Evolutionary conservation across 2,113 vertebrate species (phyloP).

Genomic region (Rhinoptilus africanus): DNA sequence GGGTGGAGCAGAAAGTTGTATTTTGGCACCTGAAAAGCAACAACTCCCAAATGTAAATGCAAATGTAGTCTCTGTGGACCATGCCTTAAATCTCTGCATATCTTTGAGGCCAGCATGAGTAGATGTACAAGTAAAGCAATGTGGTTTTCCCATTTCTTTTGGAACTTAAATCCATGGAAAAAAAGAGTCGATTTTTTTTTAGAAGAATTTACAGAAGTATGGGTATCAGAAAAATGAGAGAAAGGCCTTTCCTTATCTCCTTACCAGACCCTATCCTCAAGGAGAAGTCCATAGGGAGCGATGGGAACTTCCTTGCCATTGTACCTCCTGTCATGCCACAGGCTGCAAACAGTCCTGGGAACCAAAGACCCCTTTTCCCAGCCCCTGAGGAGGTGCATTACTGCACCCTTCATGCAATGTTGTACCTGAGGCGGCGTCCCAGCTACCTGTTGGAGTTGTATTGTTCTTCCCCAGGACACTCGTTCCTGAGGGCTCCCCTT

Average conservation of each 20-base stretch:
- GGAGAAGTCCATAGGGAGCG: neutral
- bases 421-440: neutral
- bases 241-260: neutral
- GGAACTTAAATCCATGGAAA: neutral
- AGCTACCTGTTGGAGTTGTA: neutral
- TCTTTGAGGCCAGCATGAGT: neutral
- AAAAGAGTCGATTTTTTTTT: neutral
- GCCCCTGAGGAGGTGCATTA: neutral
- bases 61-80: neutral
- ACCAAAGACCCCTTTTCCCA: neutral
- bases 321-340: neutral
- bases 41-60: neutral
- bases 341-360: neutral
- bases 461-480: neutral
- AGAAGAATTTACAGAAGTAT: neutral
- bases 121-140: rapidly evolving
- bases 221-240: neutral
- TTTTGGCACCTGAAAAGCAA: neutral
- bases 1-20: neutral
- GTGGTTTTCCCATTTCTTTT: neutral
- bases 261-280: neutral
- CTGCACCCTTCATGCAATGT: neutral
- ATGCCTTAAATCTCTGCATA: neutral
- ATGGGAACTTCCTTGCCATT: neutral
- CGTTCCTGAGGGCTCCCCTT: neutral